phyloP scores from a whole-genome alignment of 2,797 vertebrate genomes.

The Chiloscyllium punctatum region DNA sequence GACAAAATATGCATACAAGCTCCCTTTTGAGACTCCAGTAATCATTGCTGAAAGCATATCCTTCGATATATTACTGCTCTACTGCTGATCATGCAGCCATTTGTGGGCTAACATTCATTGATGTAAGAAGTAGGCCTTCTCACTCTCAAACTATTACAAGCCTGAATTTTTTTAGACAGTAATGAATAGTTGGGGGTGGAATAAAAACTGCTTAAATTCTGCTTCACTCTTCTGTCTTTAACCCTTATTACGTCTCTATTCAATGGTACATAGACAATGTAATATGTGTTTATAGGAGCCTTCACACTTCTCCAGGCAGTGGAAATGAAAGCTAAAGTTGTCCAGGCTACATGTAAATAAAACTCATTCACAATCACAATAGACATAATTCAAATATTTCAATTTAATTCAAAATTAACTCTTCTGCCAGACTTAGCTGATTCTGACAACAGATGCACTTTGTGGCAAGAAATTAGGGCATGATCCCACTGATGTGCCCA shows the following conservation, averaged over 20 bases:
- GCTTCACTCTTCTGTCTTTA: not conserved
- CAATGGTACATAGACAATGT: not conserved
- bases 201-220: not conserved
- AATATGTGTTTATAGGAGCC: not conserved
- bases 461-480: not conserved
- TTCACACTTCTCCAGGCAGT: not conserved
- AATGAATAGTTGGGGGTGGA: not conserved
- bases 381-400: not conserved
- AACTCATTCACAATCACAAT: not conserved
- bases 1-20: not conserved
- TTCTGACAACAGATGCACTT: not conserved
- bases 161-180: not conserved
- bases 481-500: not conserved
- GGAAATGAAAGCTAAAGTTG: not conserved
- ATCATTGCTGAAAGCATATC: not conserved
- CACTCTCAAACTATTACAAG: not conserved
- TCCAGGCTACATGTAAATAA: not conserved
- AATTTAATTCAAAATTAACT: not conserved
- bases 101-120: not conserved
- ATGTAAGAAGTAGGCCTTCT: not conserved
- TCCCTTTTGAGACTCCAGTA: not conserved
- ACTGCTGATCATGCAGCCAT: not conserved
- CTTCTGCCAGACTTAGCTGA: not conserved
- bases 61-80: not conserved
- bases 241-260: not conserved